Evolutionary conservation across 2,797 vertebrate genomes (phyloP), one percentile per base, ranked within the genome.

Genomic region (Myotis daubentonii): DNA sequence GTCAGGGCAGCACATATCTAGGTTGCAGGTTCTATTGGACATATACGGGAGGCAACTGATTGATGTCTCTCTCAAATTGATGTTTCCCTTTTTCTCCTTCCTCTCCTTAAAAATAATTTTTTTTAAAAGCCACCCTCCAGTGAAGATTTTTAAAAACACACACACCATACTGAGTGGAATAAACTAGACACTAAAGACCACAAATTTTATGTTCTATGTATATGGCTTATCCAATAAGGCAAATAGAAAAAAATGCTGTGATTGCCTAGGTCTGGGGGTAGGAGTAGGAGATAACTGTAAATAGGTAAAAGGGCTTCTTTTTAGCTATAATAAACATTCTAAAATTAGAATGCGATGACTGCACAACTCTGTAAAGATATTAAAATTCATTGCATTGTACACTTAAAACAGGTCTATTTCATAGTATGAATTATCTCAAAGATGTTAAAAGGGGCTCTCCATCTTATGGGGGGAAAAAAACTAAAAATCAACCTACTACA

Each of bases 331-430:
- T 74, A 62, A 75, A 65, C 65, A 44, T 68, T 78, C 41, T 89
- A 82, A 83, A 78, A 57, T 68, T 53, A 92, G 62, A 68, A 72
- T 49, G 30, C 47, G 28, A 82, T 47, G 30, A 49, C n/a, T 81
- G 3, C 47, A 78, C 6, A 79, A 33, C 33, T 82, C 30, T 70
- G 20, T 70, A 78, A 78, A 88, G 68, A 72, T 28, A 51, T 2
- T 41, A 79, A 89, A 81, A 68, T 68, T 74, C 38, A 92, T 6
- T 74, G 51, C 92, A 66, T 20, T 80, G 6, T 51, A 84, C 23
- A 88, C 11, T 88, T 83, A 55, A 51, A 94, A 86, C 22, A 87
- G 41, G 28, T 88, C 16, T 70, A 33, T 76, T 93, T 91, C 60
- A 80, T 1, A 17, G 30, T 72, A 22, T 17, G 83, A 68, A 66